Evolutionary conservation across 2,113 vertebrate species (phyloP).

Genomic region (Tinamus guttatus): DNA sequence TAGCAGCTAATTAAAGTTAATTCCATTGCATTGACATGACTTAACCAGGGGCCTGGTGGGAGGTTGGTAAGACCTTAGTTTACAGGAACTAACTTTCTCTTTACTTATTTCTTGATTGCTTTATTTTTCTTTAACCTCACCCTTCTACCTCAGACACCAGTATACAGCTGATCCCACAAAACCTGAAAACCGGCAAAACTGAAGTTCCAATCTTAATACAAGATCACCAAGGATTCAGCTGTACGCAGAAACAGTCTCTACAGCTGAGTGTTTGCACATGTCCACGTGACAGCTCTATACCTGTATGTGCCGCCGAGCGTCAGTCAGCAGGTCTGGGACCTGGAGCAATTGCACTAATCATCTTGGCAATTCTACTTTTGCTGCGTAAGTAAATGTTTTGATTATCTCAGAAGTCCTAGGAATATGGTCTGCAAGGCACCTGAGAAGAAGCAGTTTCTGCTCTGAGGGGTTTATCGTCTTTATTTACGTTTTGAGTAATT

Average conservation of each 20-base stretch:
- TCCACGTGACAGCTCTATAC: not conserved
- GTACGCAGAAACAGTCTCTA: conserved; percentile 70
- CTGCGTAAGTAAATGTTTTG: conserved; percentile 75
- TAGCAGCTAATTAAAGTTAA: not conserved
- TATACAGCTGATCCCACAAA: conserved; percentile 54
- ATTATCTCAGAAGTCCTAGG: not conserved
- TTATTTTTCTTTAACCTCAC: not conserved
- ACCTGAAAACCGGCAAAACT: conserved; percentile 39
- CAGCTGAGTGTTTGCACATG: conserved; percentile 72
- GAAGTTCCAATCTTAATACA: conserved; percentile 70
- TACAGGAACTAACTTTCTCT: not conserved
- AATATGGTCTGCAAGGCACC: not conserved
- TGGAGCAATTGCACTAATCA: conserved; percentile 71
- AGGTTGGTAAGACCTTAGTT: not conserved
- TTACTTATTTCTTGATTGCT: not conserved
- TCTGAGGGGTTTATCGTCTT: not conserved
- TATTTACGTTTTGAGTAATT: not conserved
- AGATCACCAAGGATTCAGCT: conserved; percentile 79
- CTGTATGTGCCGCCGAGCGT: not conserved
- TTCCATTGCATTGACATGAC: not conserved
- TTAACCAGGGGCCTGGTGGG: not conserved
- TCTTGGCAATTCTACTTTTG: conserved; percentile 78
- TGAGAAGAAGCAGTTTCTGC: not conserved
- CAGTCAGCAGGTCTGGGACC: conserved; percentile 63
- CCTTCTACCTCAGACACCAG: conserved; percentile 64